Evolutionary conservation across 2,888 invertebrate genomes (phyloP).

Genomic region (Drosophila anomalata): DNA sequence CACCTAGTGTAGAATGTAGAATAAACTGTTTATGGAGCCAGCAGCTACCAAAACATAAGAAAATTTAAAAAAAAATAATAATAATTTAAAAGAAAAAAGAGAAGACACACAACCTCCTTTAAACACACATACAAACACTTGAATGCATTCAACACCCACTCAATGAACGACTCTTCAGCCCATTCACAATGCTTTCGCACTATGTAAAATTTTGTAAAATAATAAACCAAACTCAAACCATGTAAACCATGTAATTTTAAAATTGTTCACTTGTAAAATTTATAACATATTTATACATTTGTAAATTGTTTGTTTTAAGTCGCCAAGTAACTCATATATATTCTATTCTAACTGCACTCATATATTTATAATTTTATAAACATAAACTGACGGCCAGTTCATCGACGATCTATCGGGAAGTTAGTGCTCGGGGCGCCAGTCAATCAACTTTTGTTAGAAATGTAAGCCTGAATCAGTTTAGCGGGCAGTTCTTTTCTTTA

Average conservation of each 20-base stretch:
- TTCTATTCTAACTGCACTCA: conserved; percentile 48
- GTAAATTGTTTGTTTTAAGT: conserved; percentile 72
- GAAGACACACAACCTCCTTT: conserved; percentile 24
- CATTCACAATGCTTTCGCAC: conserved; percentile 75
- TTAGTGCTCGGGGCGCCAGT: conserved; percentile 5
- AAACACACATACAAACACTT: conserved; percentile 18
- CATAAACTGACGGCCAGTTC: conserved; percentile 41
- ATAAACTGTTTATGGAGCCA: conserved; percentile 54
- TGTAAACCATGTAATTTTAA: conserved; percentile 63
- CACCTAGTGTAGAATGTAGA: conserved; percentile 70
- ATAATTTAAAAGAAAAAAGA: conserved; percentile 10
- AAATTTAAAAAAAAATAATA: not conserved
- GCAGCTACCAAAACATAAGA: conserved; percentile 51
- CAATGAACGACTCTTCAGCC: conserved; percentile 62
- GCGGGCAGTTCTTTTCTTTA: not conserved
- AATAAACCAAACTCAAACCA: conserved; percentile 40
- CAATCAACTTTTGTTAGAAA: conserved; percentile 54
- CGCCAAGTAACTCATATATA: conserved; percentile 46
- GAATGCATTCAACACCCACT: conserved; percentile 38
- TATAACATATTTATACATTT: conserved; percentile 69
- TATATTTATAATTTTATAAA: conserved; percentile 64
- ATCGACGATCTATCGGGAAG: not conserved
- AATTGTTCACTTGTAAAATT: conserved; percentile 69
- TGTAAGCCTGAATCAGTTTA: conserved; percentile 67
- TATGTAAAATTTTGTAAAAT: conserved; percentile 75